Evolutionary conservation across 2,888 invertebrate species (phyloP), one percentile per base, ranked within the genome.

Genomic region (Crematogaster levior): DNA sequence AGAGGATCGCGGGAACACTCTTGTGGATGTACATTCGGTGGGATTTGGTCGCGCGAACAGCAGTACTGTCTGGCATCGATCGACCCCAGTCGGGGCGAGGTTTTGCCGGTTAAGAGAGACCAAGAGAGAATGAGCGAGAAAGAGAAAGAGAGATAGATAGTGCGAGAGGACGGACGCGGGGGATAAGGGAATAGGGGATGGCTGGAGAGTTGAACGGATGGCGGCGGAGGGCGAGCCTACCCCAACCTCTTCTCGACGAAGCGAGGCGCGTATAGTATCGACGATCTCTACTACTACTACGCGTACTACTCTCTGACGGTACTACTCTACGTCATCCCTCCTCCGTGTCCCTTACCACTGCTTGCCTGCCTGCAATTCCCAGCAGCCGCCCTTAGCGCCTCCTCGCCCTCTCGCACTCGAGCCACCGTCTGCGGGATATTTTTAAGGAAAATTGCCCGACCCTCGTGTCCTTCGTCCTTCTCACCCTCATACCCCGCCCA

Each of bases 1-100:
- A 51, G 61, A 53, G 56, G 63, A 56, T 73, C 51, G 68, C 66
- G 48, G 60, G 68, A 85, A 51, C 81, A 84, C 89, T 82, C 82
- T 80, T 56, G 75, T 81, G 77, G 73, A 86, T 85, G 89, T 90
- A 90, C 90, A 92, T 92, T 91, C 91, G 91, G 90, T 87, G 91
- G 92, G 93, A 93, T 94, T 93, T 91, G 93, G 92, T 91, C 91
- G 93, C 93, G 93, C 91, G 94, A 94, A 94, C 93, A 92, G 92
- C 93, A 92, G 92, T 93, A 92, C 94, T 93, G 94, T 94, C 94
- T 94, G 94, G 94, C 94, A 94, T 94, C 94, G 94, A 94, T 94
- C 94, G 94, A 89, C 79, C 90, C 92, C 86, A 84, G 86, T 84
- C 85, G 81, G 89, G 82, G 83, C 81, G 86, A 86, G 86, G 86